Base-by-base conservation (phyloP, 2,113 vertebrate genomes). In the Albula glossodonta region DNA sequence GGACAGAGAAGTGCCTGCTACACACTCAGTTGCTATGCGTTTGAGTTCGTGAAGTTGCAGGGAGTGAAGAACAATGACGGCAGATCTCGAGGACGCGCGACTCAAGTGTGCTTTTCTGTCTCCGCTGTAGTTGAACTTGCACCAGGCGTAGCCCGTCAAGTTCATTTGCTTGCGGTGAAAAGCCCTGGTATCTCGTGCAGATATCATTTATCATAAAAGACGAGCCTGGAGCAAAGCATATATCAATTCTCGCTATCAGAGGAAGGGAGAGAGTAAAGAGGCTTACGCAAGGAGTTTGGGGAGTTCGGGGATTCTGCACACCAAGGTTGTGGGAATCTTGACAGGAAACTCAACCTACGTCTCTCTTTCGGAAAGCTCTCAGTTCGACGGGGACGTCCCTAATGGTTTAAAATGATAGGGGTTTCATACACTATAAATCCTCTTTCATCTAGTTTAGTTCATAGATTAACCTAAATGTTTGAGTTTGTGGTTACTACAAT, bases 251-350 rank as follows among this genome's bases (percentile, higher is more conserved):
- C 60, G 78, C 41, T 80, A 63, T 80, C 53, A 80, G 22, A 66
- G 78, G 48, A 78, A 80, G 70, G n/a, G 70, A n/a, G 70, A 74
- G 60, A 22, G 57, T 10, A 31, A 31, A 80, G 50, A 83, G 25
- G 4, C 56, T 60, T 48, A 51, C 11, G 48, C 22, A 51, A 51
- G 49, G 74, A 78, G 52, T 57, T 79, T 7, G 50, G 51, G 25
- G 25, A 74, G 74, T 51, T 41, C 48, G 56, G 41, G 52, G 17
- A 63, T 48, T 85, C 57, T 85, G 56, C 48, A 80, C 41, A 66
- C 80, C 56, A 57, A 85, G 78, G 48, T 31, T 80, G 78, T 80
- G 56, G 60, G 79, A 70, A 50, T 25, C 70, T 74, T 74, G n/a
- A 74, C 22, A 74, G n/a, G 70, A 25, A 2, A 74, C 70, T 25